Percentiles rank a stretch among this genome's conserved stretches.
These are phyloP conservation scores for Patiria miniata DNA, from an alignment of 35 echinoderm and acorn worm genomes.

Conservation along the genomic window DNA sequence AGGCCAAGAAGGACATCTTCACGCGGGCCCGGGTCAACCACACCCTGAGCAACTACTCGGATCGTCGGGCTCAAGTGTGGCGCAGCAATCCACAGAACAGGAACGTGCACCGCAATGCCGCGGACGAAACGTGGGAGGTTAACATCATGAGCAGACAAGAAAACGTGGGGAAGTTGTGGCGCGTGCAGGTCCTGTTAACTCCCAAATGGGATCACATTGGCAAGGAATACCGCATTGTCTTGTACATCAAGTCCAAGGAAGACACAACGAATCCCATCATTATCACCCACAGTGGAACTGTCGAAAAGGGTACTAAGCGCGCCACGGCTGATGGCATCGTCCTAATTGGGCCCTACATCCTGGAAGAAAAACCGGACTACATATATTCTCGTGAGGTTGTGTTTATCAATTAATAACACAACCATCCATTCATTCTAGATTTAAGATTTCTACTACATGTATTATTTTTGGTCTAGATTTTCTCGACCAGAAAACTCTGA, in stretches of 20 bases:
- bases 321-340: not conserved
- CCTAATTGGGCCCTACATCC: not conserved
- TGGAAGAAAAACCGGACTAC: not conserved
- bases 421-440: not conserved
- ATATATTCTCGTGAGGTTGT: not conserved
- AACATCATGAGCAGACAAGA: not conserved
- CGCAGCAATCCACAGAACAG: not conserved
- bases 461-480: too few relatives aligned
- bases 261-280: not conserved
- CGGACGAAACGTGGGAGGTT: not conserved
- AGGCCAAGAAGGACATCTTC: not conserved
- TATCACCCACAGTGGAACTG: not conserved
- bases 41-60: not conserved
- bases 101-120: not conserved
- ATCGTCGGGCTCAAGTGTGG: not conserved
- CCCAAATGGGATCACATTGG: not conserved
- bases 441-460: too few relatives aligned
- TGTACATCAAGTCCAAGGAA: not conserved
- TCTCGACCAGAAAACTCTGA: too few relatives aligned
- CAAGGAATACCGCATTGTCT: not conserved
- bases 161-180: not conserved
- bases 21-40: not conserved
- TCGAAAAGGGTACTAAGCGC: not conserved
- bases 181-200: not conserved
- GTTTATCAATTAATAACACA: not conserved